These are phyloP conservation scores for Andrena chrysosceles DNA, from an alignment of 2,888 invertebrate genomes.

Conservation along the genomic window DNA sequence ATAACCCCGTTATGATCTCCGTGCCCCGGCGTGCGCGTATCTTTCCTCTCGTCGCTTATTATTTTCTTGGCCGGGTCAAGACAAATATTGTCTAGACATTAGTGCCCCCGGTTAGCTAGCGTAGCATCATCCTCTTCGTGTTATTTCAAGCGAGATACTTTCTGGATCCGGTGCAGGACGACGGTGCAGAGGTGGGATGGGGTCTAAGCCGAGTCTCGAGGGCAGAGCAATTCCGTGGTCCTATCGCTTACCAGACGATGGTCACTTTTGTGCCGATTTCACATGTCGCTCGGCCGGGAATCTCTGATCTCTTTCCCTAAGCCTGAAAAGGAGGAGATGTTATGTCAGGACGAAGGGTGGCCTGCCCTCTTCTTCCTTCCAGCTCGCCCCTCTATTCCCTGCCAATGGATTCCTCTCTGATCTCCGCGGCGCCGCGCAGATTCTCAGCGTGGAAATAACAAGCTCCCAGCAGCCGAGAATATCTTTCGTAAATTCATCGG, in stretches of 20 bases:
- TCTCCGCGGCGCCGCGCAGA: constrained; percentile 75
- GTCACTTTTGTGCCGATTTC: constrained; percentile 80
- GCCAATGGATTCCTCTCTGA: constrained; percentile 77
- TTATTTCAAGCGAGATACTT: constrained; percentile 69
- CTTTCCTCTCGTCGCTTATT: constrained; percentile 77
- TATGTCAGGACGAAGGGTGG: constrained; percentile 77
- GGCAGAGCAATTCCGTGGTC: constrained; percentile 62
- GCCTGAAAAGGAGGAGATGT: constrained; percentile 80
- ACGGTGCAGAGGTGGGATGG: constrained; percentile 25
- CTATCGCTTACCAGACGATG: constrained; percentile 79
- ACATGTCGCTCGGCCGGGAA: constrained; percentile 59
- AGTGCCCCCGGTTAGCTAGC: constrained; percentile 55
- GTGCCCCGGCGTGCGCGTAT: constrained; percentile 53
- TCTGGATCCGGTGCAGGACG: constrained; percentile 40
- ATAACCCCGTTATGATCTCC: constrained; percentile 82
- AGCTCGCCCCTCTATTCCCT: constrained; percentile 9
- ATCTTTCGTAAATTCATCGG: constrained; percentile 50
- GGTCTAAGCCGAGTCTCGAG: constrained; percentile 64
- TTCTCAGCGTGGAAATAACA: constrained; percentile 82
- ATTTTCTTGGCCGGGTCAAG: constrained; percentile 79
- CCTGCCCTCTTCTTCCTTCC: constrained; percentile 39
- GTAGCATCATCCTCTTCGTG: constrained; percentile 51
- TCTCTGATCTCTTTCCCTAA: constrained; percentile 69
- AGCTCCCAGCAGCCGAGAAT: constrained; percentile 73
- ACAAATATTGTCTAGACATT: constrained; percentile 81